A percentile compares a stretch with the other conserved stretches of the same genome.
phyloP scores from a whole-genome alignment of 2,797 vertebrate genomes.

The Rhadinocentrus ornatus region DNA sequence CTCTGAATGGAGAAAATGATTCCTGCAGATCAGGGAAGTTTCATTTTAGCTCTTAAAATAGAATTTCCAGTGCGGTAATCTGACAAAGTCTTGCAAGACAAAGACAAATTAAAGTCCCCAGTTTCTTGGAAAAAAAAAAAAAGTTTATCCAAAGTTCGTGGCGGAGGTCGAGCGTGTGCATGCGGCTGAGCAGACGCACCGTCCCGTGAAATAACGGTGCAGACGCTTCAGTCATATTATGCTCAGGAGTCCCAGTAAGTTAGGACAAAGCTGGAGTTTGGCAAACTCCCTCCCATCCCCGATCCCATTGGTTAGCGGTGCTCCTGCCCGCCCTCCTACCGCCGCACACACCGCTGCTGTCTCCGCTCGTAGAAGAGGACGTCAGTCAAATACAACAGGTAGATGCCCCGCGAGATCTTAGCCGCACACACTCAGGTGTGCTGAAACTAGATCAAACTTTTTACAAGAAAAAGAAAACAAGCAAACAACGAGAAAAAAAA shows the following conservation, averaged over 20 bases:
- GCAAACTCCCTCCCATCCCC: slow-evolving; percentile 78
- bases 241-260: slow-evolving; percentile 73
- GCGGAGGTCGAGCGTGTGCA: slow-evolving; percentile 35
- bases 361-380: slow-evolving; percentile 30
- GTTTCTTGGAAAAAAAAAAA: slow-evolving; percentile 25
- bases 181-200: slow-evolving; percentile 56
- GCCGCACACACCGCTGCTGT: slow-evolving; percentile 30
- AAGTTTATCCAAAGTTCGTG: slow-evolving; percentile 65
- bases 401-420: slow-evolving; percentile 40
- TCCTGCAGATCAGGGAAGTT: slow-evolving; percentile 56
- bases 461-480: no score
- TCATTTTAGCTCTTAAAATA: slow-evolving; percentile 51
- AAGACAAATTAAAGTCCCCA: slow-evolving; percentile 40
- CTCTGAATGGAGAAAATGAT: slow-evolving; percentile 45
- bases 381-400: slow-evolving; percentile 74
- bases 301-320: slow-evolving; percentile 74
- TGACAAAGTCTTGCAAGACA: slow-evolving; percentile 11
- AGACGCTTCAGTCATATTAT: slow-evolving; percentile 77
- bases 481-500: no score
- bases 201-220: slow-evolving; percentile 80
- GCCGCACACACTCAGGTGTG: neutral
- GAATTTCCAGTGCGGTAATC: slow-evolving; percentile 27
- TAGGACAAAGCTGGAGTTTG: slow-evolving; percentile 83
- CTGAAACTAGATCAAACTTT: neutral
- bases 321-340: slow-evolving; percentile 68